phyloP scores from a whole-genome alignment of 2,113 vertebrate species.

The Orcinus orca region DNA sequence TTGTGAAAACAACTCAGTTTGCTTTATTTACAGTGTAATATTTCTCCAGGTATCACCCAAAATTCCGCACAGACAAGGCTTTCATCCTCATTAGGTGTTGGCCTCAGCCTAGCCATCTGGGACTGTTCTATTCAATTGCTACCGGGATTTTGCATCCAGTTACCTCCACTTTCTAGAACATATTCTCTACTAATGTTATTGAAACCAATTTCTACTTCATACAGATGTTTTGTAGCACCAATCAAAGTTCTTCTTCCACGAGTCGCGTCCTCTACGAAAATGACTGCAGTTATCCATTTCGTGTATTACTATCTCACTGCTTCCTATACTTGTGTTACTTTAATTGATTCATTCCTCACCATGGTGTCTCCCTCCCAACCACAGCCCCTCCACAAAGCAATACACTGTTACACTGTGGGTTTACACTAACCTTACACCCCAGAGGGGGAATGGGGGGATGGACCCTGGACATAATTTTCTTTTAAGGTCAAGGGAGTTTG shows the following conservation, averaged over 20 bases:
- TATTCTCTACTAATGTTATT: constrained; percentile 79
- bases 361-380: not conserved
- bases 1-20: constrained; percentile 86
- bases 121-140: constrained; percentile 79
- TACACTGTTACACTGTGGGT: constrained; percentile 65
- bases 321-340: constrained; percentile 64
- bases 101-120: constrained; percentile 86
- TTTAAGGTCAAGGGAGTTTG: constrained; percentile 46
- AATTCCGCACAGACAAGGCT: constrained; percentile 99
- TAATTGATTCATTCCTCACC: constrained; percentile 55
- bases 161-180: constrained; percentile 80
- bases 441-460: not conserved
- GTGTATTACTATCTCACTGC: constrained; percentile 66
- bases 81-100: constrained; percentile 91
- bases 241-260: constrained; percentile 69
- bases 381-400: constrained; percentile 59
- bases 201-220: constrained; percentile 79
- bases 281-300: constrained; percentile 62
- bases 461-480: constrained; percentile 52
- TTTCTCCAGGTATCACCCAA: constrained; percentile 95
- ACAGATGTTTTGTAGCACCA: constrained; percentile 70
- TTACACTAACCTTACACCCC: constrained; percentile 66
- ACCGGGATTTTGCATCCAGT: constrained; percentile 70
- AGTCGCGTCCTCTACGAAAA: constrained; percentile 67
- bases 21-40: constrained; percentile 84